Evolutionary conservation across 2,888 invertebrate genomes (phyloP).

Genomic region (Trichogramma dendrolimi): DNA sequence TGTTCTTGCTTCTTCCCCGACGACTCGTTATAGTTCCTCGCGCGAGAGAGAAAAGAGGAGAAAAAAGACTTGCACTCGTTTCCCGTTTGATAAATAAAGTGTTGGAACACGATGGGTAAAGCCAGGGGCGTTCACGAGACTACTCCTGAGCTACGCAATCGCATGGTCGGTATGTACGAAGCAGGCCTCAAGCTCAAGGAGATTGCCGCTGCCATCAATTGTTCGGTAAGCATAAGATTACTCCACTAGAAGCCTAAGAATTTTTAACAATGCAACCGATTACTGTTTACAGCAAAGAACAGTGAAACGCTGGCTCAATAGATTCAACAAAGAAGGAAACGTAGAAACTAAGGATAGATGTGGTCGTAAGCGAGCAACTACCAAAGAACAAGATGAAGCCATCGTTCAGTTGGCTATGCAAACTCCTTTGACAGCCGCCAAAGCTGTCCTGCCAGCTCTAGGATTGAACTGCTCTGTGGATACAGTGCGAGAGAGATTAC

Average conservation of each 20-base stretch:
- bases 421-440: constrained; percentile 49
- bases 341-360: constrained; percentile 49
- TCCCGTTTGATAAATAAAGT: neutral
- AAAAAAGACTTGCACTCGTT: neutral
- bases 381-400: constrained; percentile 47
- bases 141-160: constrained; percentile 48
- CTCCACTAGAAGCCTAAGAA: neutral
- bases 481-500: constrained; percentile 47
- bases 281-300: constrained; percentile 45
- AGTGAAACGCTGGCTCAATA: constrained; percentile 49
- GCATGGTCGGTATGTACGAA: constrained; percentile 51
- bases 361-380: constrained; percentile 49
- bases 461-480: constrained; percentile 50
- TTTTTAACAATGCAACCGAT: neutral
- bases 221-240: constrained; percentile 40
- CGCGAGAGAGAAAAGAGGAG: neutral
- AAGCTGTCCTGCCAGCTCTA: constrained; percentile 48
- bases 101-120: constrained; percentile 43
- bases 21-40: neutral
- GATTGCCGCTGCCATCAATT: constrained; percentile 48
- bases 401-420: constrained; percentile 48
- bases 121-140: constrained; percentile 50
- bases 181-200: constrained; percentile 48
- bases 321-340: constrained; percentile 49
- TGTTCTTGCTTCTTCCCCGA: too few species aligned